Evolutionary conservation across 2,113 vertebrate species (phyloP).

Genomic region (Lutjanus erythropterus): DNA sequence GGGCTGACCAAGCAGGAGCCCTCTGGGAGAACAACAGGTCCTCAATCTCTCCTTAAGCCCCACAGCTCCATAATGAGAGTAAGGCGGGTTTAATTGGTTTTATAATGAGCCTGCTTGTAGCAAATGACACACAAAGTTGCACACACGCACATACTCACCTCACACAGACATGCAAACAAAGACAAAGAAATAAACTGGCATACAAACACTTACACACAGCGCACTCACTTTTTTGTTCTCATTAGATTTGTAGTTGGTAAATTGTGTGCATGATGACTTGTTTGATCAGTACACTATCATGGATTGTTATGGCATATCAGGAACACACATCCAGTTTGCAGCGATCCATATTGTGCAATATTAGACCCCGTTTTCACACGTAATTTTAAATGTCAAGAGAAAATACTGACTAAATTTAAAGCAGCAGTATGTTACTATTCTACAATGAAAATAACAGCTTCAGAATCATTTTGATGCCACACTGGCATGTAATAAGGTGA

Average conservation of each 20-base stretch:
- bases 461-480: too few species aligned
- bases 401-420: neutral
- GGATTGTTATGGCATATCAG: slow-evolving; percentile 13
- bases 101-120: slow-evolving; percentile 77
- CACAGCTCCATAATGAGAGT: slow-evolving; percentile 73
- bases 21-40: slow-evolving; percentile 71
- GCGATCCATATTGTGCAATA: neutral
- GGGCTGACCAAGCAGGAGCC: slow-evolving; percentile 62
- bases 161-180: slow-evolving; percentile 46
- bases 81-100: slow-evolving; percentile 79
- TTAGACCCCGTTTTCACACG: neutral
- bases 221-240: neutral
- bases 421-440: too few species aligned
- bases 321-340: neutral
- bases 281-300: slow-evolving; percentile 29
- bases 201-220: neutral
- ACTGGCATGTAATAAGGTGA: too few species aligned
- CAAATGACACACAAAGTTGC: slow-evolving; percentile 54
- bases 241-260: slow-evolving; percentile 16
- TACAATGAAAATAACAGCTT: too few species aligned
- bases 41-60: slow-evolving; percentile 71
- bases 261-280: slow-evolving; percentile 28
- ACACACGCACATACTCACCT: neutral
- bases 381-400: neutral
- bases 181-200: neutral